Conservation (phyloP, 2,797 vertebrate genomes). For the Phalloptychus januarius region DNA sequence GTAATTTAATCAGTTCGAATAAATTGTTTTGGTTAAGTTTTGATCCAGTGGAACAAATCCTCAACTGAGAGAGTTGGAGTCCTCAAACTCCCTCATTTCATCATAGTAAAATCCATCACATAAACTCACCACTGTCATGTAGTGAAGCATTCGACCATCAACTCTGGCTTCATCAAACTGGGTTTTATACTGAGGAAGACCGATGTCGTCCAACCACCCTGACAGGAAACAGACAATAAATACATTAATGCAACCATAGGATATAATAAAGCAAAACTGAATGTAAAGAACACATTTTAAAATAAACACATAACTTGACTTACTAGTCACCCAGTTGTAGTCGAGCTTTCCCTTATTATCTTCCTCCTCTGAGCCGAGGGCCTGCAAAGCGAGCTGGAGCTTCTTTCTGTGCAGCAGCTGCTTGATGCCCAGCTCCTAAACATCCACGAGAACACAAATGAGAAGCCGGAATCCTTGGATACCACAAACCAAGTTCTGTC, state of each 20-base stretch:
- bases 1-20: too few relatives aligned
- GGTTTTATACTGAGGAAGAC: slow-evolving; percentile 97
- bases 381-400: slow-evolving; percentile 94
- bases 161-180: slow-evolving; percentile 97
- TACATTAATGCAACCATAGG: neutral
- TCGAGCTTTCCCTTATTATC: slow-evolving; percentile 94
- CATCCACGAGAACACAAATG: slow-evolving; percentile 6
- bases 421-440: slow-evolving; percentile 95
- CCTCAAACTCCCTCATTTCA: neutral
- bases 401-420: slow-evolving; percentile 94
- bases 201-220: slow-evolving; percentile 99
- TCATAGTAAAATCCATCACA: slow-evolving; percentile 12
- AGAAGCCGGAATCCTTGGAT: neutral
- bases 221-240: slow-evolving; percentile 12
- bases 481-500: neutral
- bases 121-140: slow-evolving; percentile 93
- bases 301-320: neutral
- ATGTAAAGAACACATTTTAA: neutral
- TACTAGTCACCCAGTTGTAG: slow-evolving; percentile 98
- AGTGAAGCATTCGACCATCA: slow-evolving; percentile 97
- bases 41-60: slow-evolving; percentile 9
- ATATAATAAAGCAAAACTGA: slow-evolving; percentile 1
- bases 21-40: too few relatives aligned
- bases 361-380: slow-evolving; percentile 95
- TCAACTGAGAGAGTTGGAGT: slow-evolving; percentile 3